A percentile compares a stretch with the other conserved stretches of the same genome.
phyloP scores from a whole-genome alignment of 1,140 invertebrate genomes.

The Pogonognathellus flavescens region DNA sequence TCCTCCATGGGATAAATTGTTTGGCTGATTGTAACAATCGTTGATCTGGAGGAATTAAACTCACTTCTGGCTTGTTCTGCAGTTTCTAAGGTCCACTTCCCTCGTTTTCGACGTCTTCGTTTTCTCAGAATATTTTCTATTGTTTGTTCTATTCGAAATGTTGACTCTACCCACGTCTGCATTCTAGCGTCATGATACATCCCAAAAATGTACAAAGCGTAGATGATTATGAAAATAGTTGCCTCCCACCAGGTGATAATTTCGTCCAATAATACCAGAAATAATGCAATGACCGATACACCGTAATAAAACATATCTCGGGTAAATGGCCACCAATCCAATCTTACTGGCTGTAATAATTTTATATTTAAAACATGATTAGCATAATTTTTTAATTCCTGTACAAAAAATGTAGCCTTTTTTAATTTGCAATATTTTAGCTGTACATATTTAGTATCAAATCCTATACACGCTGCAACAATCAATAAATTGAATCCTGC shows the following conservation, averaged over 20 bases:
- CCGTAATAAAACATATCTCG: constrained; percentile 90
- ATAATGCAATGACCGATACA: constrained; percentile 87
- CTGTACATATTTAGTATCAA: constrained; percentile 79
- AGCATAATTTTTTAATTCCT: too few species aligned
- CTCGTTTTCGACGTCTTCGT: neutral
- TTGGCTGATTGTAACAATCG: neutral
- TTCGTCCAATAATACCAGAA: constrained; percentile 75
- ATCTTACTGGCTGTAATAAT: constrained; percentile 75
- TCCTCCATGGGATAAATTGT: neutral
- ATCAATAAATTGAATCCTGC: constrained; percentile 95
- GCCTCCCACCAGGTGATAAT: constrained; percentile 69
- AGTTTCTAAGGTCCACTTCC: constrained; percentile 78
- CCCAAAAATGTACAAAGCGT: constrained; percentile 57
- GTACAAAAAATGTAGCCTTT: neutral
- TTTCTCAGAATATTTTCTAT: neutral
- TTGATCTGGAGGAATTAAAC: neutral
- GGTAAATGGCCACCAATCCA: constrained; percentile 94
- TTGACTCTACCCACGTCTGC: neutral
- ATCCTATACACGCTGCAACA: constrained; percentile 89
- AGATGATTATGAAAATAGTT: constrained; percentile 77
- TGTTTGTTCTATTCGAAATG: neutral
- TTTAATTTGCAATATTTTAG: too few species aligned
- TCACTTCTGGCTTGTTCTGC: neutral
- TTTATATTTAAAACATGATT: constrained; percentile 66
- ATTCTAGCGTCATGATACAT: constrained; percentile 2